Evolutionary conservation across 2,888 invertebrate genomes (phyloP).

Genomic region (Ethmia dodecea): DNA sequence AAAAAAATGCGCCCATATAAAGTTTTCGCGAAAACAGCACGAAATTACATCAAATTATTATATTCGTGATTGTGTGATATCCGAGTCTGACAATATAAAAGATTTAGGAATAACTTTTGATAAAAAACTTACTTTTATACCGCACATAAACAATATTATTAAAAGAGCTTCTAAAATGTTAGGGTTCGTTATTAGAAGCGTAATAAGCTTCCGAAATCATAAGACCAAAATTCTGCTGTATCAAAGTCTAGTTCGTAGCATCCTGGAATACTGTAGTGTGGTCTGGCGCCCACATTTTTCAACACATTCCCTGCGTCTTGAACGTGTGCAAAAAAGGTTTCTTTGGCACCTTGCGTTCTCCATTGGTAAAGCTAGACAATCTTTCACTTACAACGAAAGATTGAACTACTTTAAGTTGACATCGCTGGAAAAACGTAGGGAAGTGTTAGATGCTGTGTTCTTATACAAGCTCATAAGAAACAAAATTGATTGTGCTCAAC

Average conservation of each 20-base stretch:
- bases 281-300: background rate
- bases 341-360: background rate
- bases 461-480: background rate
- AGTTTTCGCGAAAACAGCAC: no score
- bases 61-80: no score
- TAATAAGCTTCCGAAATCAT: slow-evolving; percentile 1
- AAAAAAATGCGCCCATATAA: no score
- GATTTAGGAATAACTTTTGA: background rate
- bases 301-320: background rate
- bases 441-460: background rate
- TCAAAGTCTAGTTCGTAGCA: slow-evolving; percentile 4
- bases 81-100: no score
- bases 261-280: background rate
- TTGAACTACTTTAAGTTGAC: background rate
- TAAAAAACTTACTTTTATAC: slow-evolving; percentile 23
- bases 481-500: background rate
- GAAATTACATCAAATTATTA: no score
- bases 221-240: slow-evolving; percentile 2
- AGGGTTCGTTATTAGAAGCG: slow-evolving; percentile 9
- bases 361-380: background rate
- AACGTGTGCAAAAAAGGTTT: background rate
- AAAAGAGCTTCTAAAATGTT: slow-evolving; percentile 49
- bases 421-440: background rate
- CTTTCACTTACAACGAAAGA: background rate
- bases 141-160: slow-evolving; percentile 38